phyloP scores from a whole-genome alignment of 2,113 vertebrate species.

The Chelonoidis abingdonii region DNA sequence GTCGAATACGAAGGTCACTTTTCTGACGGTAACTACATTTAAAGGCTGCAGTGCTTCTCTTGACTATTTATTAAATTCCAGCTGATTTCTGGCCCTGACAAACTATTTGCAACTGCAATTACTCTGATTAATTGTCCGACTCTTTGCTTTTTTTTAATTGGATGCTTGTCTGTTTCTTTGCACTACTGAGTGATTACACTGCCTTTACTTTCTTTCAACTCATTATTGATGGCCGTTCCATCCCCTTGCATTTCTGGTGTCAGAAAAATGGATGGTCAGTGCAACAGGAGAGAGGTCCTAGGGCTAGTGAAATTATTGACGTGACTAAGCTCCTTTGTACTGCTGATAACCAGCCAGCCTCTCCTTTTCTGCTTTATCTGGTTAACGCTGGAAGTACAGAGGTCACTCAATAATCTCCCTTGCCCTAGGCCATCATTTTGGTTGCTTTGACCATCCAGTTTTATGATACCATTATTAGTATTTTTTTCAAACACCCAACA shows the following conservation, averaged over 20 bases:
- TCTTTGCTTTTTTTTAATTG: background rate
- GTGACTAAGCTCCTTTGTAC: background rate
- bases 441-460: background rate
- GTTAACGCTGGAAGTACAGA: background rate
- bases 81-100: background rate
- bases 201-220: background rate
- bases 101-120: background rate
- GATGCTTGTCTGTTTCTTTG: background rate
- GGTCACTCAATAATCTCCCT: background rate
- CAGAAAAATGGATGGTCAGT: background rate
- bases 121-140: background rate
- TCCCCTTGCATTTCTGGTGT: background rate
- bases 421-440: background rate
- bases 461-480: rapidly evolving
- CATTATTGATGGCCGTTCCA: background rate
- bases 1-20: background rate
- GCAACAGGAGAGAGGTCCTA: background rate
- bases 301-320: background rate
- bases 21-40: too few species aligned
- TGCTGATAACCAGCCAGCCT: background rate
- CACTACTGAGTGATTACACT: background rate
- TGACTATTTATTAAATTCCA: background rate
- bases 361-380: background rate
- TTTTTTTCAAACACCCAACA: background rate
- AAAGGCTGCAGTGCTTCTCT: background rate